Conservation (phyloP, 2,888 invertebrate species). For the Erynnis tages region DNA sequence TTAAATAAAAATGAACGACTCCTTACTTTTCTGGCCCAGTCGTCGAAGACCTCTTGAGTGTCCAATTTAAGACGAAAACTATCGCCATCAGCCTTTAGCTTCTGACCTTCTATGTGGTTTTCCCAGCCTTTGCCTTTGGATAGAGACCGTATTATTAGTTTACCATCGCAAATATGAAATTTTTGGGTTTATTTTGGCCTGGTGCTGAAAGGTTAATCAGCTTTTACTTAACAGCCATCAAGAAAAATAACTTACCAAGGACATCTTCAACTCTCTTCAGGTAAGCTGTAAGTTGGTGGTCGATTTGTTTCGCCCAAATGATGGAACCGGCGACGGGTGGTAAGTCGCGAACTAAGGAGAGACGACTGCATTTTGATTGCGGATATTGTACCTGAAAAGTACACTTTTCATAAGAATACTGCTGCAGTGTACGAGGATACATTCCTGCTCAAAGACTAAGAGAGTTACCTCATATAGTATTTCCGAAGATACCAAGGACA, state of each 20-base stretch:
- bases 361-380: conserved; percentile 95
- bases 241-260: conserved; percentile 82
- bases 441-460: too few species aligned
- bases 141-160: too few species aligned
- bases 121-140: conserved; percentile 97
- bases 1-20: too few species aligned
- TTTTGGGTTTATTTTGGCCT: too few species aligned
- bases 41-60: conserved; percentile 98
- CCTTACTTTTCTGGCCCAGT: conserved; percentile 93
- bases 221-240: too few species aligned
- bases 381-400: conserved; percentile 92
- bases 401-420: neutral
- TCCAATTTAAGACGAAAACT: conserved; percentile 98
- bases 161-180: too few species aligned
- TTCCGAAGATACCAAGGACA: too few species aligned
- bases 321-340: conserved; percentile 99
- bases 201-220: too few species aligned
- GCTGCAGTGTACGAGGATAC: too few species aligned
- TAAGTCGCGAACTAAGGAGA: conserved; percentile 95
- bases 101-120: conserved; percentile 99
- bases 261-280: conserved; percentile 99
- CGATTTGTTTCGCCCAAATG: conserved; percentile 99
- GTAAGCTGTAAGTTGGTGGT: conserved; percentile 97
- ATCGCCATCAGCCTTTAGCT: conserved; percentile 98
- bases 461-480: too few species aligned